phyloP scores from a whole-genome alignment of 2,113 vertebrate species.

The Dermatemys mawii region DNA sequence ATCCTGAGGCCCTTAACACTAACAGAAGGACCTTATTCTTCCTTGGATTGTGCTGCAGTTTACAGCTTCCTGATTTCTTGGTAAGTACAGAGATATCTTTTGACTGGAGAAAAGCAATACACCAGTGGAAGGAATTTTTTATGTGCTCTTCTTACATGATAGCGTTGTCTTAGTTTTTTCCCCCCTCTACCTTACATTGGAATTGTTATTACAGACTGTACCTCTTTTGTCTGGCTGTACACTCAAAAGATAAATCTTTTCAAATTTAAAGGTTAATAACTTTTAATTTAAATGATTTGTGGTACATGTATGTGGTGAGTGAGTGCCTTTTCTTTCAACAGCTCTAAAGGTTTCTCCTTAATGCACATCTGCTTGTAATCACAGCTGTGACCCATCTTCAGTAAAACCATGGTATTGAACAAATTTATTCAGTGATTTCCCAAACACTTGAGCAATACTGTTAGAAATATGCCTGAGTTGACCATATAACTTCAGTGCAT shows the following conservation, averaged over 20 bases:
- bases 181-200: too few relatives aligned
- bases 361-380: not conserved
- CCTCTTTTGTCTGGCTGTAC: not conserved
- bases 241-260: not conserved
- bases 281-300: not conserved
- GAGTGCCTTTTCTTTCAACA: not conserved
- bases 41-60: rapidly evolving
- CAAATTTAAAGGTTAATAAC: not conserved
- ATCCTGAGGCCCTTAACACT: rapidly evolving
- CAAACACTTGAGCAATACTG: rapidly evolving
- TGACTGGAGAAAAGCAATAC: not conserved
- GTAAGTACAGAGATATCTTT: not conserved
- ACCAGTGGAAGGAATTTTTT: not conserved
- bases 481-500: rapidly evolving
- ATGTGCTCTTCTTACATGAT: not conserved
- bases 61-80: not conserved
- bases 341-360: not conserved
- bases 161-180: not conserved
- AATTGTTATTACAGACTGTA: not conserved
- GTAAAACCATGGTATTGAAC: not conserved
- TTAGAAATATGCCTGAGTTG: not conserved
- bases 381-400: not conserved
- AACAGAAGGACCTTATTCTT: not conserved
- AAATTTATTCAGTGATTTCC: not conserved
- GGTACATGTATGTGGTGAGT: not conserved